Conservation (phyloP, 37 sponge, comb jelly and placozoan genomes). For the Eunapius fragilis region DNA sequence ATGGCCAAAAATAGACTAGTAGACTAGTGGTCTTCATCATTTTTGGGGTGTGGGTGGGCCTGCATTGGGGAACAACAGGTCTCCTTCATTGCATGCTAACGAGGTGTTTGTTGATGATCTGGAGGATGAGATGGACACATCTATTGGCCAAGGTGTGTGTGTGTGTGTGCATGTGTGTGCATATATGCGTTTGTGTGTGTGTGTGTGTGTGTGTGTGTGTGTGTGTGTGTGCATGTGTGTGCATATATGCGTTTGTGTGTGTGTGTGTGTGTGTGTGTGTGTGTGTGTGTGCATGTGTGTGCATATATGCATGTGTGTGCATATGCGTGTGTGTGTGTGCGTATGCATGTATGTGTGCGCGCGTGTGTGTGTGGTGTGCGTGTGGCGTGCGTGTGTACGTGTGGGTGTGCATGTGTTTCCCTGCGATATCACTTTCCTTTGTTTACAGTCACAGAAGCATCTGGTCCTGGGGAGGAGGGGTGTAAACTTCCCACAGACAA, state of each 20-base stretch:
- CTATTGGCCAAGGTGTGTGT: background rate
- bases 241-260: background rate
- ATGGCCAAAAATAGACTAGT: background rate
- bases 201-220: conserved; percentile 34
- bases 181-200: background rate
- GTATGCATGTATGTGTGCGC: conserved; percentile 5
- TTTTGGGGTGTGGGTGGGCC: background rate
- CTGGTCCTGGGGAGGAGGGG: background rate
- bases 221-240: conserved; percentile 34
- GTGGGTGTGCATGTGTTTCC: conserved; percentile 7
- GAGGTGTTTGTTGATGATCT: background rate
- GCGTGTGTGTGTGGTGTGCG: conserved; percentile 24
- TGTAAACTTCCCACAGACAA: background rate
- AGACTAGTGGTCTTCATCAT: too few species aligned
- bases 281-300: conserved; percentile 24
- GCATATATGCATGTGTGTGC: conserved; percentile 11
- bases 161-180: background rate
- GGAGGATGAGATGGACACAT: background rate
- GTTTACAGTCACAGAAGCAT: background rate
- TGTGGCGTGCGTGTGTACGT: conserved; percentile 21
- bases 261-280: conserved; percentile 5
- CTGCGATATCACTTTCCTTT: background rate
- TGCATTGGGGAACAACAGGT: background rate
- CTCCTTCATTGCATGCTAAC: background rate
- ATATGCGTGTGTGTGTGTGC: background rate